Conservation (phyloP, 2,113 vertebrate genomes). For the Acrocephalus arundinaceus region DNA sequence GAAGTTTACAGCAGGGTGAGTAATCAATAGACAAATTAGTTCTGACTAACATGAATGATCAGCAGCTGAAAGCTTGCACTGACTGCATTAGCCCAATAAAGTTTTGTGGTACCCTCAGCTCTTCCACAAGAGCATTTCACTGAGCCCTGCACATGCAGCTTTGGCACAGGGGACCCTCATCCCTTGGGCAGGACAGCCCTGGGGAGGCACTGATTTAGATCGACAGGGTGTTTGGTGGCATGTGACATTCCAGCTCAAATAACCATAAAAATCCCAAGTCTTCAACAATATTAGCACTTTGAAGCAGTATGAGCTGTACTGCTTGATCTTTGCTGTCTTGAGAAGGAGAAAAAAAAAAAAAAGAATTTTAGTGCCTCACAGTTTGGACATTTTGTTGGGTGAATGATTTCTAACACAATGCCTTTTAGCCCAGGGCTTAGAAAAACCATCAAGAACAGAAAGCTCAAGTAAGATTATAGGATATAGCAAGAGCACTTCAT, state of each 20-base stretch:
- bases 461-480: slow-evolving; percentile 35
- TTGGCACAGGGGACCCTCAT: fast-evolving
- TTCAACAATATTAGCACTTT: neutral
- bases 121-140: neutral
- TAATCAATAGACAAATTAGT: neutral
- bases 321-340: neutral
- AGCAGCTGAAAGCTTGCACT: slow-evolving; percentile 4
- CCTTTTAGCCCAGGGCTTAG: slow-evolving; percentile 9
- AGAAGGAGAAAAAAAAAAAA: neutral
- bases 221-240: neutral
- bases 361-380: neutral
- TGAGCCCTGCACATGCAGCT: neutral
- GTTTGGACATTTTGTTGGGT: neutral
- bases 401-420: neutral
- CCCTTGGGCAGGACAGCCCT: neutral
- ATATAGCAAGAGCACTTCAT: neutral
- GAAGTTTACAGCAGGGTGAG: neutral
- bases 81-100: neutral
- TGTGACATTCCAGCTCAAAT: neutral
- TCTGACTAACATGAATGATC: neutral
- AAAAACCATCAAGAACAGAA: slow-evolving; percentile 3
- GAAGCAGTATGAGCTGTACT: neutral
- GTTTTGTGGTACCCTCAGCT: neutral
- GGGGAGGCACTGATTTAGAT: neutral
- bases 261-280: neutral